Evolutionary conservation across 1,140 invertebrate genomes (phyloP).

Genomic region (Trigoniulus corallinus): DNA sequence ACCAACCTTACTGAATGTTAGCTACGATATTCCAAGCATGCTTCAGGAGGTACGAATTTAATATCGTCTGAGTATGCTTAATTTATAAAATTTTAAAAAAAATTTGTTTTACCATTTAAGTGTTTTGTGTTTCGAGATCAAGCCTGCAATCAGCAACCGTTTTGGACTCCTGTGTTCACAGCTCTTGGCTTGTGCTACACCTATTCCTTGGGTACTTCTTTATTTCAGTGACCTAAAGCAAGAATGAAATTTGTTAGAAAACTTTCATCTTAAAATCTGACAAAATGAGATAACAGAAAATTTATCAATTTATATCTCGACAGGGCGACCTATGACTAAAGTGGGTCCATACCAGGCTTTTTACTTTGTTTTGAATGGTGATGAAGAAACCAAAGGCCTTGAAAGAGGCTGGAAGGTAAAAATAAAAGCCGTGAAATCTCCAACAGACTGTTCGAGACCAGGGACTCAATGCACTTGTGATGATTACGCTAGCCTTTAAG

Average conservation of each 20-base stretch:
- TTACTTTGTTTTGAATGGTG: not conserved
- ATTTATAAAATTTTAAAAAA: too few relatives aligned
- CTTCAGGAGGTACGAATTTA: not conserved
- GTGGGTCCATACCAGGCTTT: not conserved
- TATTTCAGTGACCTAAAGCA: too few relatives aligned
- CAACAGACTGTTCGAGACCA: too few relatives aligned
- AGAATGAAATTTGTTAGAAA: too few relatives aligned
- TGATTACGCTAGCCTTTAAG: too few relatives aligned
- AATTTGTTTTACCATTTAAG: too few relatives aligned
- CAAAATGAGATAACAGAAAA: too few relatives aligned
- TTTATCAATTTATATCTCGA: not conserved
- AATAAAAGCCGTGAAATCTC: too few relatives aligned
- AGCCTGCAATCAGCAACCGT: not conserved
- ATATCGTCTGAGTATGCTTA: not conserved
- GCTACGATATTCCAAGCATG: not conserved
- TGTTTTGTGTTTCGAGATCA: too few relatives aligned
- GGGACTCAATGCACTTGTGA: too few relatives aligned
- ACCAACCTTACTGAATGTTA: not conserved
- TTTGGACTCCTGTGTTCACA: not conserved
- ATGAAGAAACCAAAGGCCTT: not conserved
- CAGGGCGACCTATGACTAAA: not conserved
- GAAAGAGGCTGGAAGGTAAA: not conserved
- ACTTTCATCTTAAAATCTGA: too few relatives aligned
- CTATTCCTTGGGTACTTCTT: not conserved
- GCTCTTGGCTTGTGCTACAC: not conserved